A percentile compares a stretch with the other conserved stretches of the same genome.
These are phyloP conservation scores for Dendrolimus kikuchii DNA, from an alignment of 1,140 invertebrate genomes.

Conservation along the genomic window DNA sequence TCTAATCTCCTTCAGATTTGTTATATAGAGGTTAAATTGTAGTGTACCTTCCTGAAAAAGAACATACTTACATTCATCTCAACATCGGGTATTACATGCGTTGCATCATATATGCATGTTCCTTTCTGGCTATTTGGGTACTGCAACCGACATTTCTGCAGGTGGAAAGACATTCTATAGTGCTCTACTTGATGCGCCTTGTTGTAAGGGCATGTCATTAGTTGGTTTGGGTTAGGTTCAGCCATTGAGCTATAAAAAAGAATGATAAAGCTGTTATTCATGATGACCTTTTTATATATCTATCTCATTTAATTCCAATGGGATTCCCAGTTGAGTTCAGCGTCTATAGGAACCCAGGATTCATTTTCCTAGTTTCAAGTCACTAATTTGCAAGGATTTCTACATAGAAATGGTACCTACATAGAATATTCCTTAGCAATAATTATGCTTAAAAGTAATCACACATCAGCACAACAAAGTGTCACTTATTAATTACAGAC, in stretches of 20 bases:
- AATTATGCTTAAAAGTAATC: too few relatives aligned
- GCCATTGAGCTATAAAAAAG: constrained; percentile 28
- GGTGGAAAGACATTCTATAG: constrained; percentile 47
- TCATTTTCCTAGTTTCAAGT: too few relatives aligned
- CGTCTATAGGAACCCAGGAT: not conserved
- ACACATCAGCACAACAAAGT: too few relatives aligned
- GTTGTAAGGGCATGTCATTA: constrained; percentile 53
- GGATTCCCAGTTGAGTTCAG: not conserved
- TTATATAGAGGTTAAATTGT: too few relatives aligned
- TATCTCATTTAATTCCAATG: not conserved
- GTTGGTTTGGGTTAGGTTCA: constrained; percentile 21
- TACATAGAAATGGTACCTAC: too few relatives aligned
- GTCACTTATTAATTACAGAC: too few relatives aligned
- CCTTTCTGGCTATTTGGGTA: constrained; percentile 30
- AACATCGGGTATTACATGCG: constrained; percentile 41
- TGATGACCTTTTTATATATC: too few relatives aligned
- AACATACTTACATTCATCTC: constrained; percentile 49
- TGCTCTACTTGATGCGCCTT: constrained; percentile 43
- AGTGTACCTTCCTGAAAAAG: not conserved
- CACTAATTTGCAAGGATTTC: too few relatives aligned
- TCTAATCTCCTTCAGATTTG: too few relatives aligned
- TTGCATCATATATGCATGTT: constrained; percentile 49
- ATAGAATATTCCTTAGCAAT: too few relatives aligned
- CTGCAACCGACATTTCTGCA: constrained; percentile 55
- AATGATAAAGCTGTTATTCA: not conserved